These are phyloP conservation scores for Nephila pilipes DNA, from an alignment of 1,140 invertebrate species.

Conservation along the genomic window DNA sequence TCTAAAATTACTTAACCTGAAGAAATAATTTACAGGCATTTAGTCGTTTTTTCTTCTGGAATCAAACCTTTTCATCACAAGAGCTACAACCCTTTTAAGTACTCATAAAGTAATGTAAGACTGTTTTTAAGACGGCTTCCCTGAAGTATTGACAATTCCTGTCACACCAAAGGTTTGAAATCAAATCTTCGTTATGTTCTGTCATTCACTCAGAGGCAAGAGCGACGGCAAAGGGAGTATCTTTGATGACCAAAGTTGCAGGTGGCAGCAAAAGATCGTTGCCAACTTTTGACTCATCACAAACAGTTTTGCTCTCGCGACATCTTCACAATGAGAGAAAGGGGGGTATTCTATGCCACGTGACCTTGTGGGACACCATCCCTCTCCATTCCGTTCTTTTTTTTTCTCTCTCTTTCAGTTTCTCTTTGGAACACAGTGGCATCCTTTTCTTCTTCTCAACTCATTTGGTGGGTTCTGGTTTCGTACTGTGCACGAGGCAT, in stretches of 20 bases:
- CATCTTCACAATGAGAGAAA: background rate
- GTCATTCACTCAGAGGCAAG: background rate
- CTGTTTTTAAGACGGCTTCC: too few species aligned
- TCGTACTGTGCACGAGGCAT: background rate
- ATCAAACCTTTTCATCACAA: too few species aligned
- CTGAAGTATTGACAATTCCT: too few species aligned
- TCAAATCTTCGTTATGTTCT: too few species aligned
- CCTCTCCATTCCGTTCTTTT: background rate
- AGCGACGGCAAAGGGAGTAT: background rate
- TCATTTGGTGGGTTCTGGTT: conserved; percentile 11
- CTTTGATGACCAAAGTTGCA: conserved; percentile 56
- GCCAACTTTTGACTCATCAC: conserved; percentile 70
- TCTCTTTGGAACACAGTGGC: background rate
- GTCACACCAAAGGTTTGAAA: too few species aligned
- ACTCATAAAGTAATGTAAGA: too few species aligned
- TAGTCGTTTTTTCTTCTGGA: too few species aligned
- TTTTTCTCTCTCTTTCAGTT: background rate
- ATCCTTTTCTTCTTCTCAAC: conserved; percentile 4
- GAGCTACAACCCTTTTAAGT: too few species aligned
- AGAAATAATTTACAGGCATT: too few species aligned
- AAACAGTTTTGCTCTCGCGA: background rate
- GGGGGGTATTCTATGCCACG: conserved; percentile 35
- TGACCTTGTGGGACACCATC: conserved; percentile 10
- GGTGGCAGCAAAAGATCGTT: conserved; percentile 32
- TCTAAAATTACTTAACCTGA: too few species aligned